These are phyloP conservation scores for Disparrhopalites patrizii DNA, from an alignment of 2,888 invertebrate species.

Conservation along the genomic window DNA sequence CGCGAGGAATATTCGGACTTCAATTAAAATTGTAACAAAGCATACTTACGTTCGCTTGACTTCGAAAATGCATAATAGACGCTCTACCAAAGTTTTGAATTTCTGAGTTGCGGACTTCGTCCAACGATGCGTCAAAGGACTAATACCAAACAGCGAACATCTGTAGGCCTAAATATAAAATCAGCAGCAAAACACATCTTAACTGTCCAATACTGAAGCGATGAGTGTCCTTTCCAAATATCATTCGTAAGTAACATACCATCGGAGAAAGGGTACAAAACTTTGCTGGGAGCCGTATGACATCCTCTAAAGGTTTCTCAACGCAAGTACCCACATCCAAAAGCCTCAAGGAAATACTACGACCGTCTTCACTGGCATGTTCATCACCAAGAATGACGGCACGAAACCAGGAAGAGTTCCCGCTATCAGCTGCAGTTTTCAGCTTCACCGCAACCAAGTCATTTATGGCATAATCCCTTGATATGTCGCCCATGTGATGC, in stretches of 20 bases:
- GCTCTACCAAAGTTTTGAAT: slow-evolving; percentile 12
- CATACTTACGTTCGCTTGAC: slow-evolving; percentile 17
- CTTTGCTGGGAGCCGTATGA: not conserved
- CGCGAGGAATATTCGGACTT: too few species aligned
- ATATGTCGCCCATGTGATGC: not conserved
- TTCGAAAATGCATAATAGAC: slow-evolving; percentile 16
- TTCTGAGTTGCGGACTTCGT: slow-evolving; percentile 13
- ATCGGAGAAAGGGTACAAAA: slow-evolving; percentile 15
- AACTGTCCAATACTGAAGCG: too few species aligned
- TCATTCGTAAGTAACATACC: too few species aligned
- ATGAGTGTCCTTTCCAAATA: too few species aligned
- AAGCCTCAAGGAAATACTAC: not conserved
- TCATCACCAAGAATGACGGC: not conserved
- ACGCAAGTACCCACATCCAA: slow-evolving; percentile 5
- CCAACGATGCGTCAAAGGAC: slow-evolving; percentile 21
- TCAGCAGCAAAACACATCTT: not conserved
- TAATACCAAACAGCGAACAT: slow-evolving; percentile 23
- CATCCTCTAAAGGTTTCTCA: not conserved
- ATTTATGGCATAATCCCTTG: not conserved
- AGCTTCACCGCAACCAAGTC: slow-evolving; percentile 15
- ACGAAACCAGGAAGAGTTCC: slow-evolving; percentile 1
- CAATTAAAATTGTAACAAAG: too few species aligned
- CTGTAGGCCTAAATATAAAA: slow-evolving; percentile 14
- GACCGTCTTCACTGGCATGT: not conserved
- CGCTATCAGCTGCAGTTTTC: not conserved